Evolutionary conservation across 2,888 invertebrate genomes (phyloP), one percentile per base, ranked within the genome.

Genomic region (Limnephilus auricula): DNA sequence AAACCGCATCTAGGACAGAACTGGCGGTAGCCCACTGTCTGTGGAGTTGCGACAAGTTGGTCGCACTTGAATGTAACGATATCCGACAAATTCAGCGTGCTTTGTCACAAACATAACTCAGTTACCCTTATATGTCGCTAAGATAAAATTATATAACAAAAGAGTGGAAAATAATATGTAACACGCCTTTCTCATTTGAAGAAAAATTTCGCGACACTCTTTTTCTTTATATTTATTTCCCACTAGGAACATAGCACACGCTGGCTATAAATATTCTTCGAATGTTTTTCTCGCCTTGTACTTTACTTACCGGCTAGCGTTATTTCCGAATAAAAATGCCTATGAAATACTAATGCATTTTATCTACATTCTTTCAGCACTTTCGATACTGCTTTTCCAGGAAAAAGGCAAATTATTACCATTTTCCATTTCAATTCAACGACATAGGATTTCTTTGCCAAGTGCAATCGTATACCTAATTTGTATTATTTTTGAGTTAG

Each of bases 401-500:
- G 25, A 65, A 9, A 65, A 9, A 25, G 5, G 25, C 6, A 65
- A 65, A 65, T 25, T 65, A 25, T 65, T 65, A 65, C 65, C 25
- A 9, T 65, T 65, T 65, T 65, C 6, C 65, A 65, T 65, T 65
- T n/a, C 65, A 65, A 25, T 18, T 65, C 65, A 65, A 84, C 84
- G 25, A 37, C 84, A 84, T 18, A 65, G 5, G 15, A 78, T 78
- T 86, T 88, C 87, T 78, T 88, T 78, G 37, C 4, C 78, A 79
- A 79, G 34, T 88, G 79, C 87, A 88, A 88, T 88, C 65, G 0
- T 25, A 15, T 87, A 34, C 45, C 13, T 13, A 78, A 50, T 87
- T 88, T 88, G 78, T 79, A 88, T 88, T 88, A 88, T 88, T 88
- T 37, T 25, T 85, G 45, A 85, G 40, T 85, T 85, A 15, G 9